phyloP scores from a whole-genome alignment of 2,113 vertebrate genomes.

The Hippocampus guttulatus region DNA sequence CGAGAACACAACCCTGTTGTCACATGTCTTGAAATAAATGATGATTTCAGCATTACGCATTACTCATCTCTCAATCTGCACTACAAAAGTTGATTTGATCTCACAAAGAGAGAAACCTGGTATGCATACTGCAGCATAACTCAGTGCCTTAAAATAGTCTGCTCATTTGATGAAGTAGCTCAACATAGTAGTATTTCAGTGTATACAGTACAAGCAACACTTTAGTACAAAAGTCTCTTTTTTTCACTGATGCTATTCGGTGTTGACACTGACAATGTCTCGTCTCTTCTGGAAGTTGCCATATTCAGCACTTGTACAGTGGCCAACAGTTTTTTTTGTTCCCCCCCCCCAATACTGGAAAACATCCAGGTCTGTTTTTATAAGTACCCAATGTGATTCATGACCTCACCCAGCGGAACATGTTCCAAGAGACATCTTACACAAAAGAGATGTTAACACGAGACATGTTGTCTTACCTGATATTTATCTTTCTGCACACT shows the following conservation, averaged over 20 bases:
- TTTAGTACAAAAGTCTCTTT: neutral
- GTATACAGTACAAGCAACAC: neutral
- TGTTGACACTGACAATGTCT: neutral
- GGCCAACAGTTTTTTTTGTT: constrained; percentile 25
- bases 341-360: constrained; percentile 26
- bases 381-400: constrained; percentile 41
- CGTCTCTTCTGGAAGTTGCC: constrained; percentile 8
- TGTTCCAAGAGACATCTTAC: constrained; percentile 31
- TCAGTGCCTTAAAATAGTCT: neutral
- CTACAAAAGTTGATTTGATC: neutral
- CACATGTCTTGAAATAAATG: neutral
- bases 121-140: neutral
- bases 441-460: constrained; percentile 6
- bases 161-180: neutral
- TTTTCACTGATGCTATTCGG: neutral
- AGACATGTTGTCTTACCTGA: constrained; percentile 9
- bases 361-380: constrained; percentile 47
- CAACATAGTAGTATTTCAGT: neutral
- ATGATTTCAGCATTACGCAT: neutral
- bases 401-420: constrained; percentile 55
- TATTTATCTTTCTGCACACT: constrained; percentile 1
- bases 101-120: neutral
- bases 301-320: constrained; percentile 11
- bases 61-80: neutral
- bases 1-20: neutral